phyloP scores from a whole-genome alignment of 2,797 vertebrate genomes.

The Etheostoma nigrum region DNA sequence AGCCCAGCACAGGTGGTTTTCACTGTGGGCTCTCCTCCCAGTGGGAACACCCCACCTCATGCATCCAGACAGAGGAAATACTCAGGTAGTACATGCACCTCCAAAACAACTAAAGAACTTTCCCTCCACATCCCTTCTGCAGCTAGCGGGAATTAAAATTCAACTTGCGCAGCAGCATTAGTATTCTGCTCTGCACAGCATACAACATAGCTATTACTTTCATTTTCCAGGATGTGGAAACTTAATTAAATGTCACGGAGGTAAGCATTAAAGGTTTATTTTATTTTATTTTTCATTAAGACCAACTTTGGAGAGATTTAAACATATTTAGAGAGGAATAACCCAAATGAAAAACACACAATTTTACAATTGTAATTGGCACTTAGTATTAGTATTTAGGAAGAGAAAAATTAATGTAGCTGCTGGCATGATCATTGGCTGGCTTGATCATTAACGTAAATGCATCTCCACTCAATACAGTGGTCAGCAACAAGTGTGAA shows the following conservation, averaged over 20 bases:
- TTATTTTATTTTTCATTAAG: conserved; percentile 11
- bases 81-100: conserved; percentile 86
- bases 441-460: conserved; percentile 10
- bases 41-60: conserved; percentile 91
- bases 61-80: conserved; percentile 89
- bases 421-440: neutral
- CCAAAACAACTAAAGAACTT: neutral
- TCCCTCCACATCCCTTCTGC: neutral
- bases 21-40: conserved; percentile 96
- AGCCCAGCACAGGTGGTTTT: conserved; percentile 94
- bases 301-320: conserved; percentile 3
- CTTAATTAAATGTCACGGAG: conserved; percentile 23
- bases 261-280: neutral
- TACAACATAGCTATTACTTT: conserved; percentile 9
- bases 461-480: neutral
- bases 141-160: neutral
- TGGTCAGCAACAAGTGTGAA: neutral
- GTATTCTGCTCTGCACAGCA: neutral
- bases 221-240: conserved; percentile 26
- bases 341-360: neutral
- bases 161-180: neutral
- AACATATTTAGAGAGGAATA: conserved; percentile 17
- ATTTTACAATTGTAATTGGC: conserved; percentile 17
- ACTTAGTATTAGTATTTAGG: neutral
- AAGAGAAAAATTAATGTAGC: neutral